Evolutionary conservation across 2,797 vertebrate genomes (phyloP), one percentile per base, ranked within the genome.

Genomic region (Anabacerthia variegaticeps): DNA sequence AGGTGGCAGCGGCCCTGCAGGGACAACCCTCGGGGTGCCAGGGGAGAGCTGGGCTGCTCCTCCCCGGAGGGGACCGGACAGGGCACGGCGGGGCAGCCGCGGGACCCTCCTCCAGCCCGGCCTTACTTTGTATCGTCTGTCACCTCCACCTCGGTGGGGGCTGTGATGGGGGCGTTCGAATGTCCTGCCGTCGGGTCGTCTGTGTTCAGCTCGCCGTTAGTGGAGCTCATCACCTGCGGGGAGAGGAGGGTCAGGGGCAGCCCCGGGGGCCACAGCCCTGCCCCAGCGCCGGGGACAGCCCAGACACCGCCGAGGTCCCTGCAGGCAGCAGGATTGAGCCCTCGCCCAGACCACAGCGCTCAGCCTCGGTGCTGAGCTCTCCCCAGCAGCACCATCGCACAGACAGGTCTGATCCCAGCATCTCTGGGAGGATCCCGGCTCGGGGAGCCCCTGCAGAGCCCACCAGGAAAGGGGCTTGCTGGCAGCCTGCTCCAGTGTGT

Each of bases 101-200:
- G 0, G 12, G 71, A 48, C 66, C 74, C 10, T 3, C 4, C 0
- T 12, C 9, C 16, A 4, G 3, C 39, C 5, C 30, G 51, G 43
- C 87, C 99, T 91, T 98, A 99, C 99, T 99, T 99, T 96, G 99
- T 99, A 98, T 99, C 99, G 19, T 99, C 99, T 8, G 99, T 98
- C 98, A 99, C 99, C 97, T 99, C 99, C 61, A 99, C 98, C 97
- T 99, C 99, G 2, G 99, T 98, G 30, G 99, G 98, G 69, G 99
- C 99, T 2, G 99, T 99, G 98, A 99, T 99, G 96, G 99, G 99
- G 78, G 99, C 99, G 8, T 99, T 99, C 75, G 99, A 99, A 97
- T 99, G 99, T 96, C 99, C 99, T 4, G 99, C 99, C 2, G 99
- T 99, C 28, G 99, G 99, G 96, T 99, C 99, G 0, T 99, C 99